Evolutionary conservation across 2,888 invertebrate genomes (phyloP).

Genomic region (Pantelozetes paolii): DNA sequence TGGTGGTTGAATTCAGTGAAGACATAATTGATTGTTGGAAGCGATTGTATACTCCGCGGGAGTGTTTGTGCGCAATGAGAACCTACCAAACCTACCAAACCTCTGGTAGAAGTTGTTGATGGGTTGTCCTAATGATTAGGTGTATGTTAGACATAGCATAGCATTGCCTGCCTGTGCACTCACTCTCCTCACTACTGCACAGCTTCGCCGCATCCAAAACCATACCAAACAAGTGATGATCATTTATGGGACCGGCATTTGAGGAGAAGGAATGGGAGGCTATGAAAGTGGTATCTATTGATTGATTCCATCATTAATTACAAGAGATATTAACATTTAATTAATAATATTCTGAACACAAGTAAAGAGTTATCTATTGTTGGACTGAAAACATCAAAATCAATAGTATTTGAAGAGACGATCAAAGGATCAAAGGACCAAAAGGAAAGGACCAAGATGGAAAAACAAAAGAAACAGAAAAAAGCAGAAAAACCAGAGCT

Average conservation of each 20-base stretch:
- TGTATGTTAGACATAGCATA: no score
- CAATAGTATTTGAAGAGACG: no score
- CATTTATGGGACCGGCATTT: conserved; percentile 7
- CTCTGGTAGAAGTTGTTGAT: background rate
- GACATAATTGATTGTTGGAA: background rate
- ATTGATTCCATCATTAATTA: background rate
- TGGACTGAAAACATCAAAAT: no score
- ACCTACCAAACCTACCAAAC: no score
- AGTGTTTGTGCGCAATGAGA: background rate
- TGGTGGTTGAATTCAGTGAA: no score
- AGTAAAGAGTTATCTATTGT: background rate
- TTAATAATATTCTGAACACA: background rate
- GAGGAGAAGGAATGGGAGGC: background rate
- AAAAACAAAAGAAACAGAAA: conserved; percentile 2
- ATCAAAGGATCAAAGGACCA: no score
- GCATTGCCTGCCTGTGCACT: background rate
- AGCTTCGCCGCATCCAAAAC: conserved; percentile 17
- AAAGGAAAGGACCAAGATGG: no score
- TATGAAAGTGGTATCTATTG: background rate
- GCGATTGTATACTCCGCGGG: background rate
- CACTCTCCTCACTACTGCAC: background rate
- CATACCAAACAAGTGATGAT: background rate
- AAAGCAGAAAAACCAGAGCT: conserved; percentile 36
- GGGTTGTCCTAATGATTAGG: background rate
- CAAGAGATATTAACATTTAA: background rate